A percentile compares a stretch with the other conserved stretches of the same genome.
Conservation (phyloP, 2,797 vertebrate species). For the Falco biarmicus region DNA sequence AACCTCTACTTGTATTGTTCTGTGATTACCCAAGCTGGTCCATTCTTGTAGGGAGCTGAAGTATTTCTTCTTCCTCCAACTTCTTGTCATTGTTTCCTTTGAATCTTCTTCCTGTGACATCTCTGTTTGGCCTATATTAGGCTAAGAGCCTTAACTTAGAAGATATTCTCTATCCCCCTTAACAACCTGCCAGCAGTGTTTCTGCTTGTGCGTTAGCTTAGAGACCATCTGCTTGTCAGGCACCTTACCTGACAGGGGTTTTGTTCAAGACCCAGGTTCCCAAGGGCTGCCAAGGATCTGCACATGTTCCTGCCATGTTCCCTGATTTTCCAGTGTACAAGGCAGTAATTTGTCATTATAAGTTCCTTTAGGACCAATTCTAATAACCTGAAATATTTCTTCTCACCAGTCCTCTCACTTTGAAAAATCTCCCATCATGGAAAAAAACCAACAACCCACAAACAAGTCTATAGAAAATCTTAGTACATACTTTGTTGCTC, state of each 20-base stretch:
- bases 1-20: not conserved
- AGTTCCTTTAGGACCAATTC: not conserved
- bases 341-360: not conserved
- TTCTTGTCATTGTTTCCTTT: not conserved
- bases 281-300: not conserved
- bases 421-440: not conserved
- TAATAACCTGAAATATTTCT: not conserved
- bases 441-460: not conserved
- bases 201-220: not conserved
- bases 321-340: not conserved
- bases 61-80: not conserved
- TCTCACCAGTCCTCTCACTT: not conserved
- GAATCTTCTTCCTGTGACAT: not conserved
- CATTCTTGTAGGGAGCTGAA: not conserved
- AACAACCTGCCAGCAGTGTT: not conserved
- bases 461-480: not conserved
- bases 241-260: not conserved
- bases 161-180: not conserved
- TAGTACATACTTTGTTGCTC: not conserved
- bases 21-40: not conserved
- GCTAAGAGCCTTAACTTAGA: not conserved
- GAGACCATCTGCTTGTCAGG: not conserved
- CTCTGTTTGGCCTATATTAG: not conserved
- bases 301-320: not conserved
- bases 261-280: not conserved